These are phyloP conservation scores for Drosophila monieri DNA, from an alignment of 2,888 invertebrate genomes.

Conservation along the genomic window DNA sequence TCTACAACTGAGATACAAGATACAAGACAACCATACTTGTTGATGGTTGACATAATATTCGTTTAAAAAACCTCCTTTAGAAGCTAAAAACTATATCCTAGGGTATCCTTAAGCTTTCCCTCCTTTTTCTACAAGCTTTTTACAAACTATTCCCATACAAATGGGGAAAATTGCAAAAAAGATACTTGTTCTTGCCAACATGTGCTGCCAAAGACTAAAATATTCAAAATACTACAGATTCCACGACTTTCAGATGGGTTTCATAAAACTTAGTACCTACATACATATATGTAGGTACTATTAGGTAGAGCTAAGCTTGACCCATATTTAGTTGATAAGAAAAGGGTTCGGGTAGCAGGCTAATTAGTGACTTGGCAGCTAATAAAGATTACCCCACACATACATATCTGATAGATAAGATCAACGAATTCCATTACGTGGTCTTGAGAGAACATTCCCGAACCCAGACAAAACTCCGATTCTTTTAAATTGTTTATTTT, in stretches of 20 bases:
- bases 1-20: too few relatives aligned
- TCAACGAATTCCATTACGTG: neutral
- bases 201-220: slow-evolving; percentile 19
- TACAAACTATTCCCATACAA: slow-evolving; percentile 7
- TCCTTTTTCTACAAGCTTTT: slow-evolving; percentile 5
- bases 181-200: slow-evolving; percentile 6
- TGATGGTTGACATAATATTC: too few relatives aligned
- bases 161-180: slow-evolving; percentile 27
- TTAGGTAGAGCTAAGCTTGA: too few relatives aligned
- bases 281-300: too few relatives aligned
- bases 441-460: slow-evolving; percentile 1
- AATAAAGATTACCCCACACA: neutral
- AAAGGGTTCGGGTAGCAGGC: neutral
- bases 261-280: too few relatives aligned
- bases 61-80: too few relatives aligned
- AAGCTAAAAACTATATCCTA: too few relatives aligned
- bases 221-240: neutral
- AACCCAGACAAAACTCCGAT: slow-evolving; percentile 2
- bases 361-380: neutral
- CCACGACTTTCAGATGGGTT: too few relatives aligned
- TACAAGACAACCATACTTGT: too few relatives aligned
- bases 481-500: slow-evolving; percentile 46
- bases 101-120: slow-evolving; percentile 8
- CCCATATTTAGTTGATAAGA: neutral
- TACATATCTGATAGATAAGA: neutral